These are phyloP conservation scores for Scleropages formosus DNA, from an alignment of 2,797 vertebrate genomes.

Conservation along the genomic window DNA sequence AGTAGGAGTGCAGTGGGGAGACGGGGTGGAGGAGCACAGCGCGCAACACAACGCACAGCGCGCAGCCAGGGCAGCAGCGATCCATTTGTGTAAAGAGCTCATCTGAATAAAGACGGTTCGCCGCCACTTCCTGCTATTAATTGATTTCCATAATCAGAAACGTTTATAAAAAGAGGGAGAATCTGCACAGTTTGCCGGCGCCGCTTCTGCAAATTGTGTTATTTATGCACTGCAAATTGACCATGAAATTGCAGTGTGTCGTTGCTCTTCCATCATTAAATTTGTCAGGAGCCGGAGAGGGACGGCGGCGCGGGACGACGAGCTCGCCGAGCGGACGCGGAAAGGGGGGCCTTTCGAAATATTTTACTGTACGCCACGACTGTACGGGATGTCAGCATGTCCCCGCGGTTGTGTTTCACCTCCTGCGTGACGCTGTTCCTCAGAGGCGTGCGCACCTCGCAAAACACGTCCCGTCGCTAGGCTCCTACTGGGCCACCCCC, in stretches of 20 bases:
- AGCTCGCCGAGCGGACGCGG: no score
- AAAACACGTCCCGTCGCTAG: no score
- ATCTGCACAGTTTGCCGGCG: slow-evolving; percentile 20
- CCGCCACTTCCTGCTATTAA: slow-evolving; percentile 37
- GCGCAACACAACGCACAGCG: not conserved
- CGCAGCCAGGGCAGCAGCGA: not conserved
- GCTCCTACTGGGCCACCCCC: no score
- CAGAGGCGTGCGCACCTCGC: no score
- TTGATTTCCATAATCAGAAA: slow-evolving; percentile 42
- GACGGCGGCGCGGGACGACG: not conserved
- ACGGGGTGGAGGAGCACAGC: slow-evolving; percentile 6
- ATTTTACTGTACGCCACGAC: no score
- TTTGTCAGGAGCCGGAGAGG: slow-evolving; percentile 49
- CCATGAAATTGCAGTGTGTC: slow-evolving; percentile 69
- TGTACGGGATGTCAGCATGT: no score
- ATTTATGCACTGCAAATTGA: slow-evolving; percentile 67
- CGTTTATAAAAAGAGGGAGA: slow-evolving; percentile 21
- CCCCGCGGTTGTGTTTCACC: no score
- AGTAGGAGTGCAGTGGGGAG: not conserved
- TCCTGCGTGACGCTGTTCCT: no score
- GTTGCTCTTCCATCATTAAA: slow-evolving; percentile 57
- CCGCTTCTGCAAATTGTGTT: slow-evolving; percentile 41
- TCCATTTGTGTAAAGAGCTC: slow-evolving; percentile 32
- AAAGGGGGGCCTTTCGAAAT: no score
- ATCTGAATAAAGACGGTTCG: slow-evolving; percentile 31